These are phyloP conservation scores for Sula dactylatra DNA, from an alignment of 2,113 vertebrate species.

Conservation along the genomic window DNA sequence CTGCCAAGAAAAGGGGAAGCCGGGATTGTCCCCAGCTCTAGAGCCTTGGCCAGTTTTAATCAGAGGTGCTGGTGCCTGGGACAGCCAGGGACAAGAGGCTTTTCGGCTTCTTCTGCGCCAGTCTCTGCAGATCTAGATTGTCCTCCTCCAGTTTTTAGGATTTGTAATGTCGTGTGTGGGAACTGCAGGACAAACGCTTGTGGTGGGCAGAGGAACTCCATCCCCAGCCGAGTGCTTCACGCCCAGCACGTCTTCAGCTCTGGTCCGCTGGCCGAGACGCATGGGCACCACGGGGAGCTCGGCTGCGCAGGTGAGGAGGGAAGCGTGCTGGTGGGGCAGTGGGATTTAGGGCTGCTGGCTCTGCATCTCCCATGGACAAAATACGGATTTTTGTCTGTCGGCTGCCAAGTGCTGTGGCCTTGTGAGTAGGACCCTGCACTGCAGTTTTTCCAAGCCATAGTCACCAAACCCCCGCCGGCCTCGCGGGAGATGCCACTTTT, in stretches of 20 bases:
- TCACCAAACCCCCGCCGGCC: rapidly evolving
- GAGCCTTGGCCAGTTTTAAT: too few species aligned
- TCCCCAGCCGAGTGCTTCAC: neutral
- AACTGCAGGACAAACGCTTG: neutral
- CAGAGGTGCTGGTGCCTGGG: neutral
- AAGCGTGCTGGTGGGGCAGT: neutral
- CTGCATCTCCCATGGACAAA: neutral
- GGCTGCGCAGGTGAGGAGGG: neutral
- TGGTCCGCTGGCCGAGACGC: rapidly evolving
- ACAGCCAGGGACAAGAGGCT: neutral
- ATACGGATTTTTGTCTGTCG: neutral
- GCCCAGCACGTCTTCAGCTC: neutral
- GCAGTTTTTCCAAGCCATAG: neutral
- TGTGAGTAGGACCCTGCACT: neutral
- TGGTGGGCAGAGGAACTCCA: neutral
- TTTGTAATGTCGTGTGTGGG: neutral
- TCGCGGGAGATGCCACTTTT: rapidly evolving
- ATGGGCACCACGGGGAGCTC: rapidly evolving
- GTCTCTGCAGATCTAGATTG: neutral
- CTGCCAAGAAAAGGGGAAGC: neutral
- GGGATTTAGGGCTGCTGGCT: neutral
- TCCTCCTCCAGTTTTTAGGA: neutral
- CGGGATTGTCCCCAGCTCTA: too few species aligned
- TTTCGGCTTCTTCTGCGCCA: neutral
- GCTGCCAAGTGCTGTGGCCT: neutral